Percentiles rank a stretch among this genome's conserved stretches.
Conservation (phyloP, 2,888 invertebrate genomes). For the Neelides folsomi region DNA sequence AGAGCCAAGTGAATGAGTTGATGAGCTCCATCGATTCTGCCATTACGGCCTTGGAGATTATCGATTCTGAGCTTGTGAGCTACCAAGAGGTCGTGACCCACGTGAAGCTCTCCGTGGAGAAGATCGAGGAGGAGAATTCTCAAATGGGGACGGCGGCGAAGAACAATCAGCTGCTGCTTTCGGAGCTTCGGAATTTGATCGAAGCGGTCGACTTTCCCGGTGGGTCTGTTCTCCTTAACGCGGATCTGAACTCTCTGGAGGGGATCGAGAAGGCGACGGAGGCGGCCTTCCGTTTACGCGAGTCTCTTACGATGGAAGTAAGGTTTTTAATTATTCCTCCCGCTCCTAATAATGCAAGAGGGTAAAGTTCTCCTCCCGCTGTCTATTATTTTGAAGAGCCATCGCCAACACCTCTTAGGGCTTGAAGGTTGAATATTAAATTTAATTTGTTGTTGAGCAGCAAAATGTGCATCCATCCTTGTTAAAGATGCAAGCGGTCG, state of each 20-base stretch:
- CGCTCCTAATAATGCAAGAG: neutral
- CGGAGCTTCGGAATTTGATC: slow-evolving; percentile 59
- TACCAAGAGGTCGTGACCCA: slow-evolving; percentile 72
- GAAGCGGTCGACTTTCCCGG: slow-evolving; percentile 29
- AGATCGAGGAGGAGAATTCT: slow-evolving; percentile 80
- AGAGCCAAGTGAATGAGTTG: slow-evolving; percentile 57
- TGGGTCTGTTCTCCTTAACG: slow-evolving; percentile 23
- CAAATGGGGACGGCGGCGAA: slow-evolving; percentile 71
- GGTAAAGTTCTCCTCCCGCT: too few species aligned
- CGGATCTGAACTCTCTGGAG: slow-evolving; percentile 26
- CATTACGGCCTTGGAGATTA: slow-evolving; percentile 56
- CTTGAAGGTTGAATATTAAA: too few species aligned
- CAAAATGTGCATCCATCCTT: slow-evolving; percentile 47
- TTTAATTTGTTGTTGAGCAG: neutral
- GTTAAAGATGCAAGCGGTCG: slow-evolving; percentile 56
- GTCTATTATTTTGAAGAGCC: too few species aligned
- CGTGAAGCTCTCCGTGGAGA: slow-evolving; percentile 75
- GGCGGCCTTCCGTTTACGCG: slow-evolving; percentile 26
- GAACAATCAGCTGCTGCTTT: slow-evolving; percentile 66
- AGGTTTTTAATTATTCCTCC: slow-evolving; percentile 5
- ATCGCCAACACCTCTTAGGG: neutral
- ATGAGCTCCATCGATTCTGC: slow-evolving; percentile 62
- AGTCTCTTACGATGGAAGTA: slow-evolving; percentile 43
- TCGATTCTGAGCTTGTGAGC: slow-evolving; percentile 56
- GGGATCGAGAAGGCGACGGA: slow-evolving; percentile 28